These are phyloP conservation scores for Phaetusa simplex DNA, from an alignment of 2,113 vertebrate species.

Conservation along the genomic window DNA sequence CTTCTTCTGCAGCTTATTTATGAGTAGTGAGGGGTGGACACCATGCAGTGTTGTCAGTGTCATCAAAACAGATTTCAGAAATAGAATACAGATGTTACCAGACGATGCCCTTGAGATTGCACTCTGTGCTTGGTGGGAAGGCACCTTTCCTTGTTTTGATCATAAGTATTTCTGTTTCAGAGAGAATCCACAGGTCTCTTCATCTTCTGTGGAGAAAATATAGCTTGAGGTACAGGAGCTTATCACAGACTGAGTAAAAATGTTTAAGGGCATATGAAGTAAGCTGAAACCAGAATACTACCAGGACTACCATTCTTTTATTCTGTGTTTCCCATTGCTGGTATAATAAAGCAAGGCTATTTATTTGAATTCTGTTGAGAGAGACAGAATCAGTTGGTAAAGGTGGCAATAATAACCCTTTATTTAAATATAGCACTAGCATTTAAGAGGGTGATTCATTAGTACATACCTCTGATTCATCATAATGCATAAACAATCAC, in stretches of 20 bases:
- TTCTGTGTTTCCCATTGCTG: background rate
- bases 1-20: background rate
- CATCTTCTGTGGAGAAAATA: background rate
- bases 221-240: background rate
- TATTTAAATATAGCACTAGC: conserved; percentile 5
- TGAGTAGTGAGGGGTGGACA: background rate
- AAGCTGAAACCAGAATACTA: background rate
- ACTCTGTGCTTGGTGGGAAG: background rate
- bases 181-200: background rate
- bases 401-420: background rate
- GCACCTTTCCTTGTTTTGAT: background rate
- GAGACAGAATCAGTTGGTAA: conserved; percentile 21
- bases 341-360: background rate
- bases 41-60: background rate
- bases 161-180: background rate
- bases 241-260: background rate
- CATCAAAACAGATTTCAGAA: background rate
- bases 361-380: background rate
- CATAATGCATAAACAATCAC: background rate
- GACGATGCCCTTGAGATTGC: background rate
- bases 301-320: background rate
- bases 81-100: background rate
- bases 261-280: background rate
- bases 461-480: background rate
- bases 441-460: background rate